Evolutionary conservation across 2,888 invertebrate species (phyloP).

Genomic region (Scaptomyza caliginosa): DNA sequence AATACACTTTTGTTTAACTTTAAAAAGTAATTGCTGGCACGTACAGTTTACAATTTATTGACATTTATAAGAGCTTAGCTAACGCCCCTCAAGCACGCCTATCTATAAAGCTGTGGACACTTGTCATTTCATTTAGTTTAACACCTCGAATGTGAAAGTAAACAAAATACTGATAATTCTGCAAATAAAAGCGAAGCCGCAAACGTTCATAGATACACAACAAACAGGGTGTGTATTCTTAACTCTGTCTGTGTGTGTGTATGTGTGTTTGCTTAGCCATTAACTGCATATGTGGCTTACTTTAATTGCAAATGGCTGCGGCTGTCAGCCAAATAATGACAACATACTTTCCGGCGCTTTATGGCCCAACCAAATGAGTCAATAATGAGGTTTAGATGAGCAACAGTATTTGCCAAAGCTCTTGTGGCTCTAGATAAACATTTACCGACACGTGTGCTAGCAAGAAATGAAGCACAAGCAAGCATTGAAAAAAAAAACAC

Average conservation of each 20-base stretch:
- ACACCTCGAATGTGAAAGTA: constrained; percentile 43
- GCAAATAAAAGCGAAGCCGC: constrained; percentile 56
- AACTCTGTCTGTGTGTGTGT: constrained; percentile 13
- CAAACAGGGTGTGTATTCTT: constrained; percentile 6
- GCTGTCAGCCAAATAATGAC: constrained; percentile 64
- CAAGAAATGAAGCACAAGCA: not conserved
- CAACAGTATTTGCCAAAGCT: constrained; percentile 53
- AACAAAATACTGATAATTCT: constrained; percentile 55
- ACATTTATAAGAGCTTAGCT: constrained; percentile 16
- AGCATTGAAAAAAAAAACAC: not conserved
- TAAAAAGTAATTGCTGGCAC: constrained; percentile 18
- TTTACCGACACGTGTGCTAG: constrained; percentile 28
- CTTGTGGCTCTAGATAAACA: constrained; percentile 28
- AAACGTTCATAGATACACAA: constrained; percentile 30
- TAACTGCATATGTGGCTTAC: constrained; percentile 68
- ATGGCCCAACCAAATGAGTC: constrained; percentile 61
- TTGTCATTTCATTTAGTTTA: constrained; percentile 53
- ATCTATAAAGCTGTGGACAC: constrained; percentile 18
- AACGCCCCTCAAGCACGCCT: not conserved
- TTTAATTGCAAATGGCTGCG: constrained; percentile 71
- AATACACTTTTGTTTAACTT: not conserved
- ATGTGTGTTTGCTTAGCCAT: constrained; percentile 53
- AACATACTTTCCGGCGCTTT: constrained; percentile 70
- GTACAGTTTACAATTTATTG: constrained; percentile 5
- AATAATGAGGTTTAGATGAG: constrained; percentile 70